phyloP scores from a whole-genome alignment of 23 tunicate genomes.

The Ascidia mentula region DNA sequence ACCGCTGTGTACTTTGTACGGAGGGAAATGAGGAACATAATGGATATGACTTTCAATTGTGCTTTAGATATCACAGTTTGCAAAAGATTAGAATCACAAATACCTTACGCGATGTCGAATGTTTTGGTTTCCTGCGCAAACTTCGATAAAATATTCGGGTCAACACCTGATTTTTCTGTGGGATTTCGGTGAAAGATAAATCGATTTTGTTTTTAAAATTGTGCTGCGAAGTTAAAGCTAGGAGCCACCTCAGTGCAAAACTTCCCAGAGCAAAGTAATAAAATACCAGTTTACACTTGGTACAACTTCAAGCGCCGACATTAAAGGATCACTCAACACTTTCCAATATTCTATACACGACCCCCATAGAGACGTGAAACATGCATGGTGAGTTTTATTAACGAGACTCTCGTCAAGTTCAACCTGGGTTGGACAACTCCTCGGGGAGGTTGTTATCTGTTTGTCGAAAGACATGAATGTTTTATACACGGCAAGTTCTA shows the following conservation, averaged over 20 bases:
- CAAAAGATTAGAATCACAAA: conserved; percentile 9
- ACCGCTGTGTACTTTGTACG: neutral
- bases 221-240: neutral
- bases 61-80: neutral
- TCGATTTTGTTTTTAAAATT: neutral
- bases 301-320: too few relatives aligned
- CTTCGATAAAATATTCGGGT: neutral
- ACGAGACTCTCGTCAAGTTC: too few relatives aligned
- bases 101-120: neutral
- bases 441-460: neutral
- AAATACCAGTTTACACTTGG: too few relatives aligned
- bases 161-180: neutral
- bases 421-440: too few relatives aligned
- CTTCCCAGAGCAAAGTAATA: too few relatives aligned
- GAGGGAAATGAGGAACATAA: neutral
- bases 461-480: neutral
- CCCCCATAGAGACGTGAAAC: neutral
- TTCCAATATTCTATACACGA: neutral
- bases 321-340: neutral
- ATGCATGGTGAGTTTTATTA: neutral
- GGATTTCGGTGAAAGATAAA: neutral
- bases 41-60: conserved; percentile 9
- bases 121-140: neutral
- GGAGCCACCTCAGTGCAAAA: neutral
- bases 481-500: neutral